These are phyloP conservation scores for Trisateles emortualis DNA, from an alignment of 2,888 invertebrate genomes.

Conservation along the genomic window DNA sequence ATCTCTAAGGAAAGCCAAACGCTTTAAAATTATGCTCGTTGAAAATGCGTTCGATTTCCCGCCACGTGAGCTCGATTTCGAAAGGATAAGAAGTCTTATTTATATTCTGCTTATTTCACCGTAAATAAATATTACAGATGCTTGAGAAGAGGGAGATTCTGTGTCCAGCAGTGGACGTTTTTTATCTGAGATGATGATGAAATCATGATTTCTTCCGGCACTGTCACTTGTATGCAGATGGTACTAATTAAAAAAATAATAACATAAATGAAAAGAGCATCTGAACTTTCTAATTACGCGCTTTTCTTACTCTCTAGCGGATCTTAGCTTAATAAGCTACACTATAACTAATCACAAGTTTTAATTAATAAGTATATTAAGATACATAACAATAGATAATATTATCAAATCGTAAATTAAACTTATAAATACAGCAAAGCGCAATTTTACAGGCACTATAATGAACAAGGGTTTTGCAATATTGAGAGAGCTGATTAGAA, in stretches of 20 bases:
- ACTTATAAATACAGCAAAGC: neutral
- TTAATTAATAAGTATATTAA: too few relatives aligned
- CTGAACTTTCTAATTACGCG: slow-evolving; percentile 11
- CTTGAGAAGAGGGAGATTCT: too few relatives aligned
- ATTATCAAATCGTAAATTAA: too few relatives aligned
- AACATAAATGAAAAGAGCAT: slow-evolving; percentile 1
- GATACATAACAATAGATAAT: too few relatives aligned
- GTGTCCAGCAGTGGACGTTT: too few relatives aligned
- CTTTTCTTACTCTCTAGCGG: slow-evolving; percentile 4
- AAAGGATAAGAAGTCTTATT: neutral
- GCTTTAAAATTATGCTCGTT: slow-evolving; percentile 32
- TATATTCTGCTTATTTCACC: too few relatives aligned
- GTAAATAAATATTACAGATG: too few relatives aligned
- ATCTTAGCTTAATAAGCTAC: neutral
- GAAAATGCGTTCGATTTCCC: slow-evolving; percentile 43
- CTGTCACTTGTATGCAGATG: neutral
- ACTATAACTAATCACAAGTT: neutral
- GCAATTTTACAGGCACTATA: neutral
- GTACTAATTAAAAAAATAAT: slow-evolving; percentile 1
- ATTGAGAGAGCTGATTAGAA: slow-evolving; percentile 37
- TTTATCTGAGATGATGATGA: too few relatives aligned
- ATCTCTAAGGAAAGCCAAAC: slow-evolving; percentile 46
- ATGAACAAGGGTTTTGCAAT: slow-evolving; percentile 31
- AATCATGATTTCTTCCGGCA: slow-evolving; percentile 2
- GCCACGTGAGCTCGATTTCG: neutral